These are phyloP conservation scores for Artemisiospiza belli DNA, from an alignment of 2,113 vertebrate species.

Conservation along the genomic window DNA sequence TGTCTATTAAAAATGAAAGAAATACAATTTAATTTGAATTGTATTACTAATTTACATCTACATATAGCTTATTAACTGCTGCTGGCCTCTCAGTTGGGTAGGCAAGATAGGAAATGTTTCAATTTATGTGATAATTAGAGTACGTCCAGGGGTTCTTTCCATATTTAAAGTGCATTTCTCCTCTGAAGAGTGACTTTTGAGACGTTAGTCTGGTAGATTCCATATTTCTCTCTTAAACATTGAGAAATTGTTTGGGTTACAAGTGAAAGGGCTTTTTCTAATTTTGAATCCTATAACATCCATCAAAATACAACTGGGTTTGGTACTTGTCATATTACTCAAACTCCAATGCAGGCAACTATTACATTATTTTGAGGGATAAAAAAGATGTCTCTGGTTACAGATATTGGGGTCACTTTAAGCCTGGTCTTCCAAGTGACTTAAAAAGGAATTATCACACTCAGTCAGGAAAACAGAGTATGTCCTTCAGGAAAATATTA, in stretches of 20 bases:
- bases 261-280: not conserved
- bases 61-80: conserved; percentile 33
- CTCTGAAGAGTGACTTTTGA: not conserved
- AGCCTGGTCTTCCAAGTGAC: not conserved
- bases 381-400: not conserved
- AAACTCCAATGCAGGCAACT: not conserved
- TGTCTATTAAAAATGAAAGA: conserved; percentile 48
- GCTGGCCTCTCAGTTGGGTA: conserved; percentile 20
- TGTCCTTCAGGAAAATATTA: not conserved
- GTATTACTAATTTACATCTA: conserved; percentile 42
- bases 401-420: not conserved
- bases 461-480: not conserved
- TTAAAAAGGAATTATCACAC: not conserved
- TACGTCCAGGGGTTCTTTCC: not conserved
- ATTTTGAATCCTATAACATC: not conserved
- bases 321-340: not conserved
- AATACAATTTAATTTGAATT: conserved; percentile 26
- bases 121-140: conserved; percentile 49
- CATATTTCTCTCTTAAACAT: not conserved
- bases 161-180: conserved; percentile 7
- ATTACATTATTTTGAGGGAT: not conserved
- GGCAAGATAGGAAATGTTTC: conserved; percentile 21
- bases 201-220: not conserved
- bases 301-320: not conserved
- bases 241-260: not conserved